phyloP scores from a whole-genome alignment of 2,113 vertebrate genomes.

The Delphinus delphis region DNA sequence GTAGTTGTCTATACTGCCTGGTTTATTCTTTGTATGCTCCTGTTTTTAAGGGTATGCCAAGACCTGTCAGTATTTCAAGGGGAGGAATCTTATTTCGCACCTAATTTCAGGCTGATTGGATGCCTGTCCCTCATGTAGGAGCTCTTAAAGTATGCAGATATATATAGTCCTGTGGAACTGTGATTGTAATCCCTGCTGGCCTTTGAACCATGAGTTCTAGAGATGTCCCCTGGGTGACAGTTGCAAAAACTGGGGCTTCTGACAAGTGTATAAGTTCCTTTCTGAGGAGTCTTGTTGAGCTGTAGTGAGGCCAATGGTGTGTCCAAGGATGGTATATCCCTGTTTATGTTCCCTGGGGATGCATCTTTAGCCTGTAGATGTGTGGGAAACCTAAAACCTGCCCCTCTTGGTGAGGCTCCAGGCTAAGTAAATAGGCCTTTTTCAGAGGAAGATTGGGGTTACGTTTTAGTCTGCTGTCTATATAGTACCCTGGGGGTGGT shows the following conservation, averaged over 20 bases:
- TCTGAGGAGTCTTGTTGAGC: not conserved
- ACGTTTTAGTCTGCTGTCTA: not conserved
- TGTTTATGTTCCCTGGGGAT: not conserved
- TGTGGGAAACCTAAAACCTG: not conserved
- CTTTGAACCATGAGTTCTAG: not conserved
- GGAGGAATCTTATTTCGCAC: not conserved
- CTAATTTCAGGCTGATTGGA: not conserved
- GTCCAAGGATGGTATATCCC: not conserved
- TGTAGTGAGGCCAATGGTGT: not conserved
- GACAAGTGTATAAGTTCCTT: not conserved
- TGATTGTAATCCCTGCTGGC: not conserved
- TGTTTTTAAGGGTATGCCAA: not conserved
- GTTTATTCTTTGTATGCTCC: not conserved
- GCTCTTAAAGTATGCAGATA: not conserved
- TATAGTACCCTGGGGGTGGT: not conserved
- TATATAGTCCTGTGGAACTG: not conserved
- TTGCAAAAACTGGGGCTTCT: not conserved
- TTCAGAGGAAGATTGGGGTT: not conserved
- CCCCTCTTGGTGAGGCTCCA: not conserved
- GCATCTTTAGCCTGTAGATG: not conserved
- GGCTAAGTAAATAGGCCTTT: not conserved
- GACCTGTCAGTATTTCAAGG: not conserved
- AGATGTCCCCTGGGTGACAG: not conserved
- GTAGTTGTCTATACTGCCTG: not conserved
- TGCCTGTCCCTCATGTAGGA: not conserved